These are phyloP conservation scores for Strigamia transsilvanica DNA, from an alignment of 2,888 invertebrate genomes.

Conservation along the genomic window DNA sequence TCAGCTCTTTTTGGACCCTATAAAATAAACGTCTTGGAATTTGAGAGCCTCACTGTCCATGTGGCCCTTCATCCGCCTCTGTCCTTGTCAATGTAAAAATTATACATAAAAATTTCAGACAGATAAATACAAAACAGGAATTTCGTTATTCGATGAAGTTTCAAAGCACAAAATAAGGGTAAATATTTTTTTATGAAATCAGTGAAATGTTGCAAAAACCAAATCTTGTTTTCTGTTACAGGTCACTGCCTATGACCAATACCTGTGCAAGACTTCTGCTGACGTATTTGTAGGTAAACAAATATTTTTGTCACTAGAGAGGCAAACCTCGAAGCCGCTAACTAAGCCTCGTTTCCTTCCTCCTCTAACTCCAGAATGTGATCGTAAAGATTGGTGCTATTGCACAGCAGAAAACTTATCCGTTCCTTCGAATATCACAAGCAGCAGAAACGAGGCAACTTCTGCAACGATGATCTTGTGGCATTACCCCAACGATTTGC, in stretches of 20 bases:
- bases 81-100: no score
- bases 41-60: no score
- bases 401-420: neutral
- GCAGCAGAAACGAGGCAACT: neutral
- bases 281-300: constrained; percentile 16
- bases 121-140: neutral
- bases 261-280: constrained; percentile 5
- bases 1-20: no score
- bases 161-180: neutral
- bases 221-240: neutral
- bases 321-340: neutral
- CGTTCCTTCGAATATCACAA: neutral
- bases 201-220: neutral
- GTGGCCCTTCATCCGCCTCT: no score
- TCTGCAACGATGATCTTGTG: neutral
- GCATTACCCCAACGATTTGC: neutral
- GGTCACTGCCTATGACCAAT: constrained; percentile 13
- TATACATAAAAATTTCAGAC: neutral
- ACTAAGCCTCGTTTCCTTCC: neutral
- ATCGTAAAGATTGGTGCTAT: neutral
- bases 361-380: neutral
- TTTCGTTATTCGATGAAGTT: neutral
- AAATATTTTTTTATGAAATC: neutral
- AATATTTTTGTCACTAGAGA: neutral
- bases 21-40: no score